Evolutionary conservation across 1,140 invertebrate genomes (phyloP), one percentile per base, ranked within the genome.

Genomic region (Oryctes rhinoceros): DNA sequence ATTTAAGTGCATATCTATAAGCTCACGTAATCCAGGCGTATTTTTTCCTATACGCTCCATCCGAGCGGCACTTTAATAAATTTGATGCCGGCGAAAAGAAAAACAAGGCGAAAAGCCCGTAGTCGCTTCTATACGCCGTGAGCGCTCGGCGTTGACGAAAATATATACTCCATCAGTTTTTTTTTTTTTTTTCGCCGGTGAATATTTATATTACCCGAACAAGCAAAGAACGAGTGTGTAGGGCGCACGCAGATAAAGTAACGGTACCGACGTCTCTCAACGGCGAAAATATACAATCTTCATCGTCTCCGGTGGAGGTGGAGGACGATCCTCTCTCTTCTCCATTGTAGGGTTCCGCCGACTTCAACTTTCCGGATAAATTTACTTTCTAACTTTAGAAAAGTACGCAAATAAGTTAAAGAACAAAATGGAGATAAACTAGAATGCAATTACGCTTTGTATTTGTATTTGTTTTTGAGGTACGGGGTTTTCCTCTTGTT

Each of bases 401-500:
- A 67, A 67, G 65, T 67, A 67, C 65, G 30, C 65, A 67, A 67
- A 67, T 67, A 67, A 67, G 65, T 24, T 67, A 67, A 35, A 24
- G 10, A 24, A 67, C n/a, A 67, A 67, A 67, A 67, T 18, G 30
- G 18, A 67, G 18, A 67, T 67, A 67, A 24, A 67, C 65, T 67
- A 30, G 65, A 67, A 67, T 67, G 65, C 65, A 67, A 67, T 67
- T 67, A 67, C 18, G 65, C 65, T 13, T 67, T 35, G 30, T 67
- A 67, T 13, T 67, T 35, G 30, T 67, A 67, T 67, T 67, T 67
- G 65, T 67, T 35, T 67, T 53, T 13, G 11, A 53, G 49, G 49
- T 53, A 53, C n/a, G n/a, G 13, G 49, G 2, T 53, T 53, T 7
- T 18, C n/a, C 13, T 53, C 49, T 13, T 53, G 1, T 15, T 48